A percentile compares a stretch with the other conserved stretches of the same genome.
These are phyloP conservation scores for Tamias sibiricus DNA, from an alignment of 2,113 vertebrate species.

Conservation along the genomic window DNA sequence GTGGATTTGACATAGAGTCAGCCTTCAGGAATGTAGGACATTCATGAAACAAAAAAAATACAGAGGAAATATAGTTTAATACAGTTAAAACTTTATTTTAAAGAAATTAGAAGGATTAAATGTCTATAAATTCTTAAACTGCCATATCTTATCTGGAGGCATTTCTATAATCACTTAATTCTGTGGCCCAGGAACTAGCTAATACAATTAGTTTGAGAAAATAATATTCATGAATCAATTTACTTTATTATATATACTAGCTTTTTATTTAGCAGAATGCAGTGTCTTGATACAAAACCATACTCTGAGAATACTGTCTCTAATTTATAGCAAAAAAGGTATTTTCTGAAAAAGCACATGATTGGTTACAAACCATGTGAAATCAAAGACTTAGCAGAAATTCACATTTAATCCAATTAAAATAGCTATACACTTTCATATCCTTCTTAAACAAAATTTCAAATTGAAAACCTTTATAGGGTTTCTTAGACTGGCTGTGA, in stretches of 20 bases:
- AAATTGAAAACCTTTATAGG: constrained; percentile 21
- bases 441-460: constrained; percentile 16
- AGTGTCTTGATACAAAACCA: constrained; percentile 55
- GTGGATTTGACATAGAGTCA: background rate
- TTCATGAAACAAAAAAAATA: background rate
- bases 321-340: constrained; percentile 62
- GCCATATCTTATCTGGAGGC: background rate
- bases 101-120: constrained; percentile 19
- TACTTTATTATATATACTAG: constrained; percentile 60
- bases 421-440: constrained; percentile 38
- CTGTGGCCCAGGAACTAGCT: background rate
- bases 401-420: constrained; percentile 53
- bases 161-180: constrained; percentile 55
- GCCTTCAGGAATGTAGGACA: background rate
- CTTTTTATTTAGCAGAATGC: constrained; percentile 69
- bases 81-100: background rate
- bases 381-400: constrained; percentile 68
- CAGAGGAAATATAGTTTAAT: background rate
- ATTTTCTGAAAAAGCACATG: background rate
- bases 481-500: constrained; percentile 5
- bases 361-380: constrained; percentile 61
- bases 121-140: background rate
- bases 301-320: constrained; percentile 5
- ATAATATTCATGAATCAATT: constrained; percentile 54
- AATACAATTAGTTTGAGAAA: constrained; percentile 60